Base-by-base conservation (phyloP, 2,797 vertebrate genomes). In the Sternotherus odoratus region DNA sequence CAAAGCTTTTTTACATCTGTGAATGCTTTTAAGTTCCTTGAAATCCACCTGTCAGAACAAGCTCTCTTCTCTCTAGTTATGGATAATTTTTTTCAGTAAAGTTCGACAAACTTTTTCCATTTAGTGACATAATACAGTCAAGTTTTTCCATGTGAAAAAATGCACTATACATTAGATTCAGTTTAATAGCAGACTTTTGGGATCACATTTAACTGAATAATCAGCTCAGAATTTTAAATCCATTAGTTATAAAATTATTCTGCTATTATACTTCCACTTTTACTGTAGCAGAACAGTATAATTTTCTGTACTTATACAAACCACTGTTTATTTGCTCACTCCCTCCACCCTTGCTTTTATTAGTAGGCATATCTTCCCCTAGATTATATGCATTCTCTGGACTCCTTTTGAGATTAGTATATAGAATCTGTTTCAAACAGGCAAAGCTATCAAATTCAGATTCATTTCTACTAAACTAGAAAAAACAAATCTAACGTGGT, bases 21-120 rank as follows among this genome's bases (percentile, higher is more conserved):
- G 86, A 89, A 93, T 94, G 66, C 57, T 84, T 78, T 85, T 92
- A 95, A 92, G 26, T 79, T 43, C 36, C 39, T 91, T 95, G 51
- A 90, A 82, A 85, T 57, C 63, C 36, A 9, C 36, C 36, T 79
- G 72, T 89, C 69, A 78, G 77, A 94, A 77, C 46, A 63, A 84
- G 3, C 7, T 86, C 89, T 80, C 16, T 60, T 69, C 48, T 83
- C 63, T 72, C 60, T 36, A 89, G 23, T 49, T 72, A 26, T 51
- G 84, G 72, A 77, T 86, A 77, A 53, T 82, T 93, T 57, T 57
- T 86, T 91, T 74, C 17, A 83, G 51, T 66, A 75, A 87, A 96
- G 90, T 79, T 66, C 82, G 56, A 81, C 17, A 54, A 69, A 50
- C 60, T 33, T 56, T n/a, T 66, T 93, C 79, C 69, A 69, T 43